phyloP scores from a whole-genome alignment of 1,140 invertebrate genomes.

The Papilio machaon region DNA sequence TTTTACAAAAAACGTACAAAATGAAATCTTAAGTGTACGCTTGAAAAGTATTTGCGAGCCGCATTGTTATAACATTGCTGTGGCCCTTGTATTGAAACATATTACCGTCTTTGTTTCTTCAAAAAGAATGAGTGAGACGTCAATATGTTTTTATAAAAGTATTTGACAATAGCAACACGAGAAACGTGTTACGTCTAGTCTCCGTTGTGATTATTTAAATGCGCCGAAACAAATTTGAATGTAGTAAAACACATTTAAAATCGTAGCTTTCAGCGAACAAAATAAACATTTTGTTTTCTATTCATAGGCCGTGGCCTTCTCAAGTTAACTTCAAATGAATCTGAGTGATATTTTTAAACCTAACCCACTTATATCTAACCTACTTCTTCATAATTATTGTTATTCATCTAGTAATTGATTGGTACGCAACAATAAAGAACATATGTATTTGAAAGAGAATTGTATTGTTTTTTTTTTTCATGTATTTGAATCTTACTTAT shows the following conservation, averaged over 20 bases:
- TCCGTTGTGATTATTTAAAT: conserved; percentile 30
- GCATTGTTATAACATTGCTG: background rate
- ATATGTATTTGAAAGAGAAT: too few species aligned
- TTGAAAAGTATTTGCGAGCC: conserved; percentile 8
- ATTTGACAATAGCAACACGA: background rate
- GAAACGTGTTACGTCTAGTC: background rate
- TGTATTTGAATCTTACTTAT: too few species aligned
- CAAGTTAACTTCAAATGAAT: conserved; percentile 2
- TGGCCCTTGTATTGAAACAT: background rate
- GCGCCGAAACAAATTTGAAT: conserved; percentile 24
- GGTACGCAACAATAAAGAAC: background rate
- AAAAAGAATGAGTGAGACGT: background rate
- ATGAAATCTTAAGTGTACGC: conserved; percentile 15
- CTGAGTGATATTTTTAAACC: background rate
- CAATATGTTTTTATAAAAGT: background rate
- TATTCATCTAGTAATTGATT: background rate
- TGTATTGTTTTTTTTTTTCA: too few species aligned
- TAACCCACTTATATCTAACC: background rate
- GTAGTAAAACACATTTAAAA: conserved; percentile 5
- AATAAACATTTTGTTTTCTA: conserved; percentile 19
- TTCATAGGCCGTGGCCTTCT: conserved; percentile 26
- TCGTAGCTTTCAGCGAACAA: conserved; percentile 15
- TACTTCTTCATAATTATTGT: background rate
- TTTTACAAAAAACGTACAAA: conserved; percentile 6
- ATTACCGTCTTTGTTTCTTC: background rate